Base-by-base conservation (phyloP, 2,888 invertebrate genomes). In the Mamestra brassicae region DNA sequence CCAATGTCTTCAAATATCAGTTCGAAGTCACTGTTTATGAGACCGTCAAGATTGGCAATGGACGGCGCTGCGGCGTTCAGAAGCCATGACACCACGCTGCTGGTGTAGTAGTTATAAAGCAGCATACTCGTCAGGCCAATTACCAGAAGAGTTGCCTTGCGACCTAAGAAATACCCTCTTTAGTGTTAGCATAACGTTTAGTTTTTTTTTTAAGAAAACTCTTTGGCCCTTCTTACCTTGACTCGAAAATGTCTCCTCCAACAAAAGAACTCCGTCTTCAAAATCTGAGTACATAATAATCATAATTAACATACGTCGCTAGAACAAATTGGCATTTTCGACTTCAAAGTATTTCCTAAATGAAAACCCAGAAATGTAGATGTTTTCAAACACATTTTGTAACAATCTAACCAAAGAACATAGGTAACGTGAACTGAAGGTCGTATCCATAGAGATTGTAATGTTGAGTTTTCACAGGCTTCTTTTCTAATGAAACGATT, bases 41-140 rank as follows among this genome's bases (percentile, higher is more conserved):
- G 94, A 13, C 95, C 96, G n/a, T 95, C 95, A 17, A 97, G 84
- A 38, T 93, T 93, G 54, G 91, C 92, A 38, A 97, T 92, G 10
- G 95, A 94, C 2, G 95, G 94, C 0, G 96, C 93, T 0, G 95
- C 94, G 0, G 96, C 96, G 73, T 93, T 97, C 61, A 97, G 93
- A n/a, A 97, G 91, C 90, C 97, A 97, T 0, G 97, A 97, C 2
- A 97, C 97, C 60, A 97, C 97, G 83, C 97, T 97, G 73, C 97
- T 97, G 0, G 97, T 97, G 90, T 97, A 97, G 91, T 97, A 97
- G 90, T 97, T 97, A 88, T 97, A 97, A 2, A 97, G 91, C 10
- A 97, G 88, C 92, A 97, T 94, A 78, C 95, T 95, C 3, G 93
- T 94, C 10, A 95, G 47, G 0, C 96, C 95, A 3, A 94, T 91